Evolutionary conservation across 1,140 invertebrate species (phyloP), one percentile per base, ranked within the genome.

Genomic region (Zaprionus lachaisei): DNA sequence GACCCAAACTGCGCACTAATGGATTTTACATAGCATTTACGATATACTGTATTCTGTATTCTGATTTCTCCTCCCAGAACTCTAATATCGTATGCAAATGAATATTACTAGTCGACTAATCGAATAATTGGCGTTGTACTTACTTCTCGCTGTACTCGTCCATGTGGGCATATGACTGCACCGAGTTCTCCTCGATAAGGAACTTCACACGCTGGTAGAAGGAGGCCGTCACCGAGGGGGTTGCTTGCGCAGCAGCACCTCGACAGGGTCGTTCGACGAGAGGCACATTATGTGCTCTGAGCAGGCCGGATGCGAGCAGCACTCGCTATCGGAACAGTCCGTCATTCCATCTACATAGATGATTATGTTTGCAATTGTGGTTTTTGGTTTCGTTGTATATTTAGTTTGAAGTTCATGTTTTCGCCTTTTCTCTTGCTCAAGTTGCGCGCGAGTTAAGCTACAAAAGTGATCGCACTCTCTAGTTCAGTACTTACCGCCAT

Each of bases 151-250:
- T 98, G 94, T 99, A 99, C 94, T 99, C 97, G 93, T 98, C 97
- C 94, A 97, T 96, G 92, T 98, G 97, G 24, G 98, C 98, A 94
- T 99, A 99, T 89, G 97, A 98, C 93, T 99, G 99, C 28, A 99
- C 98, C 69, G 98, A 98, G 93, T 99, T 98, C 93, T 99, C 98
- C 94, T 99, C 98, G 69, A 99, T 98, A 64, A 99, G 95, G 94
- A 99, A 99, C 92, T 98, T 98, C 92, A 99, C 98, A 49, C 98
- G 95, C 93, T 99, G 98, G 92, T 99, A 99, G 93, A 99, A 99
- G 1, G 98, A 98, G 6, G 98, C 98, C 2, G 98, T 99, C 38
- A 99, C 97, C 44, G 97, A 97, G 11, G 98, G 98, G 98, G 98
- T 89, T 99, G 98, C 94, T 99, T 99, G 37, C 98, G 94, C 0